These are phyloP conservation scores for mouse (Mus musculus) DNA, from an alignment of 2,113 vertebrate genomes.

Conservation along the genomic window DNA sequence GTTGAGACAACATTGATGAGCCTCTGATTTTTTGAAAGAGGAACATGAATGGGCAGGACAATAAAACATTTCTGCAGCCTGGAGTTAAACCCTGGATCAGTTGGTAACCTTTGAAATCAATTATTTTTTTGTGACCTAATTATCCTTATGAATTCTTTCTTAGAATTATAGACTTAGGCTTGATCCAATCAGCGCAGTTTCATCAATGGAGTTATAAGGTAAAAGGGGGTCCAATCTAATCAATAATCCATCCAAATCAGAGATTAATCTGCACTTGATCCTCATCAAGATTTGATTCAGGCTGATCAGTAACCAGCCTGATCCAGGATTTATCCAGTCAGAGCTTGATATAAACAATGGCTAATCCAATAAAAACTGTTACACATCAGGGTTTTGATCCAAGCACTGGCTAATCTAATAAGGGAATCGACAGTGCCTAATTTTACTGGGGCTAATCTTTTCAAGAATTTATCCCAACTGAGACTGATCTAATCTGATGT, in stretches of 20 bases:
- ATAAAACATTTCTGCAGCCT: not conserved
- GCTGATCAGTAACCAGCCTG: not conserved
- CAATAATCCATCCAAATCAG: not conserved
- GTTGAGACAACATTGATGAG: not conserved
- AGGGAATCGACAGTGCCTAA: not conserved
- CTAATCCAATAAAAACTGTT: not conserved
- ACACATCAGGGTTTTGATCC: not conserved
- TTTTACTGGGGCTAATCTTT: not conserved
- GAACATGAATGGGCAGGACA: not conserved
- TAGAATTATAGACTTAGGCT: not conserved
- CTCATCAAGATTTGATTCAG: not conserved
- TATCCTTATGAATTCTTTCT: constrained; percentile 17
- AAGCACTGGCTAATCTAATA: not conserved
- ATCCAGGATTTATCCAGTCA: not conserved
- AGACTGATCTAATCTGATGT: not conserved
- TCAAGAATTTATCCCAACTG: not conserved
- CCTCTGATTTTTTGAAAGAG: constrained; percentile 4
- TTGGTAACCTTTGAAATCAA: constrained; percentile 45
- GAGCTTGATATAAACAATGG: not conserved
- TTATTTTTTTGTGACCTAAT: not conserved
- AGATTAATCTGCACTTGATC: not conserved
- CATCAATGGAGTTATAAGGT: not conserved
- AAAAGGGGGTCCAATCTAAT: not conserved
- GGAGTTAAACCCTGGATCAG: not conserved
- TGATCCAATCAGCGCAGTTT: not conserved